Evolutionary conservation across 2,113 vertebrate species (phyloP).

Genomic region (Nycticorax nycticorax): DNA sequence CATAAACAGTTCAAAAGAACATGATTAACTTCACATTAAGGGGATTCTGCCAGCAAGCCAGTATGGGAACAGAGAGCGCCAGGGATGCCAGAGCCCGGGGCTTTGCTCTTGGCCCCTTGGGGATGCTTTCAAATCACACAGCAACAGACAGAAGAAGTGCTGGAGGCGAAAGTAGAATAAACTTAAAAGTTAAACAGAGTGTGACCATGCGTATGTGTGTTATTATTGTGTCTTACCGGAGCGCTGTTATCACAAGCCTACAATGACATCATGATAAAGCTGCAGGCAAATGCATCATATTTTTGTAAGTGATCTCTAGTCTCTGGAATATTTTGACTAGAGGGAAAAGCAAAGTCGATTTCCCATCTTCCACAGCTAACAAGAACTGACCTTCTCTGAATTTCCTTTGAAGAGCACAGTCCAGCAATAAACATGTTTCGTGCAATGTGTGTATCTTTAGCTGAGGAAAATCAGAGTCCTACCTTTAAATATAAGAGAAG

Average conservation of each 20-base stretch:
- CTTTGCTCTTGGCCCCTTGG: not conserved
- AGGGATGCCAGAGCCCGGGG: not conserved
- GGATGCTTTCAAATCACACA: not conserved
- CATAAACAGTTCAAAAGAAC: slow-evolving; percentile 40
- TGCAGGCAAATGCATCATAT: not conserved
- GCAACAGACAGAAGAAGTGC: not conserved
- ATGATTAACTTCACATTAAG: slow-evolving; percentile 31
- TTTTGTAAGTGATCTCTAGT: slow-evolving; percentile 41
- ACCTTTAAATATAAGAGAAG: not conserved
- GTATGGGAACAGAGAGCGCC: not conserved
- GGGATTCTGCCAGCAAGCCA: not conserved
- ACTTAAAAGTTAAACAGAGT: not conserved
- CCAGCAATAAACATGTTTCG: not conserved
- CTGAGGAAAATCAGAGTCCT: not conserved
- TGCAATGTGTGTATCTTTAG: not conserved
- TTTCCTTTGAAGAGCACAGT: not conserved
- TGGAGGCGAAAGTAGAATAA: slow-evolving; percentile 29
- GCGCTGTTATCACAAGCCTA: not conserved
- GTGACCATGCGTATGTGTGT: not conserved
- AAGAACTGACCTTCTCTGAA: slow-evolving; percentile 24
- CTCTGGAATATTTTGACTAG: slow-evolving; percentile 69
- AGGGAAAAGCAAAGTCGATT: not conserved
- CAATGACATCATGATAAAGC: slow-evolving; percentile 53
- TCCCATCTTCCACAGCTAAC: not conserved
- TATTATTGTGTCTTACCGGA: slow-evolving; percentile 47